Evolutionary conservation across 2,888 invertebrate species (phyloP), one percentile per base, ranked within the genome.

Genomic region (Mamestra brassicae): DNA sequence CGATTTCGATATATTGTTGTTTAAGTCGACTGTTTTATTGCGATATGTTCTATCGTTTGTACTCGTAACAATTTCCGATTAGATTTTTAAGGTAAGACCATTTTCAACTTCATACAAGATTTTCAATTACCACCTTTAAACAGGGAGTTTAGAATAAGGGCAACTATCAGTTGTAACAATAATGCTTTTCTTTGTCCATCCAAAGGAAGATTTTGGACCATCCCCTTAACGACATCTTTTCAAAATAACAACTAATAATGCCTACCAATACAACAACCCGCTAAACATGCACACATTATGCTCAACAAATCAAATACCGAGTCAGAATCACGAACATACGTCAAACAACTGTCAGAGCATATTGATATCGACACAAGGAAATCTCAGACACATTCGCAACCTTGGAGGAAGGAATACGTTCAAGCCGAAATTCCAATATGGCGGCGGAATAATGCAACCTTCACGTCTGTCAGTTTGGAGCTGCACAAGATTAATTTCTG

Each of bases 401-500:
- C 87, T 88, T 82, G 88, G 45, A 71, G 42, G 7, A 63, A 67
- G 58, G 64, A 85, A 87, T 85, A 85, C 36, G 63, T 63, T 69
- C 60, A 60, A 78, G 74, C 77, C 81, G 76, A 87, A 87, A 87
- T 83, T 83, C 84, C 85, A 88, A 89, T 88, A 88, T 87, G 81
- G 81, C 45, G 68, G 63, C 61, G 63, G 78, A 74, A 81, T 81
- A 84, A 85, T 91, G 91, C 92, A 91, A 80, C 90, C 91, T 90
- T 90, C 87, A 66, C 71, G 88, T 84, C 88, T 78, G 85, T 91
- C 90, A 90, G 85, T 76, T 71, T 70, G 65, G 78, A 76, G 7
- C 80, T 90, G 89, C 91, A 90, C 88, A 87, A 88, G 89, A 91
- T 91, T 90, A 89, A 90, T 87, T 75, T 67, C 65, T 55, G 73